Percentiles rank a stretch among this genome's conserved stretches.
Evolutionary conservation across 2,113 vertebrate genomes (phyloP).

Genomic region (Ailuropoda melanoleuca): DNA sequence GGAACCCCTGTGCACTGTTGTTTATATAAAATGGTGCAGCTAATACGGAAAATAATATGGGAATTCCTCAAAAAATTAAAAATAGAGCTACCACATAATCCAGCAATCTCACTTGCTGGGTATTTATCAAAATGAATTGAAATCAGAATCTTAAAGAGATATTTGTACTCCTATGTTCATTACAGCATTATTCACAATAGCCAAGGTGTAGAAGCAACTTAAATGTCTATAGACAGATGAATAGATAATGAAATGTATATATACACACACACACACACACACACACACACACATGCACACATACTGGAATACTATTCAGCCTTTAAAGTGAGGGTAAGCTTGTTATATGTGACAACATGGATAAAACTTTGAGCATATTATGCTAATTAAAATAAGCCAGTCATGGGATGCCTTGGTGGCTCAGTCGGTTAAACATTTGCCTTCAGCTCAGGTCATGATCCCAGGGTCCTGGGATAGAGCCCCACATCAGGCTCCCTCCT

Average conservation of each 20-base stretch:
- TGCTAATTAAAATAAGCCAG: background rate
- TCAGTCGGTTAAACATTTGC: background rate
- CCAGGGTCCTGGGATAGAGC: background rate
- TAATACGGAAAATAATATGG: background rate
- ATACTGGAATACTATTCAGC: background rate
- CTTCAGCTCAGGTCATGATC: background rate
- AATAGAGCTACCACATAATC: background rate
- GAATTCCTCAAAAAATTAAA: background rate
- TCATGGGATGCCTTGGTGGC: background rate
- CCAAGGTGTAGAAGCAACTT: background rate
- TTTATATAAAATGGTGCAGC: background rate
- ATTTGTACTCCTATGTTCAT: background rate
- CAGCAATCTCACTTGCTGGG: background rate
- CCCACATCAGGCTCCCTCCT: background rate
- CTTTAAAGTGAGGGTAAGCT: background rate
- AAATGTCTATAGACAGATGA: background rate
- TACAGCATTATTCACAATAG: background rate
- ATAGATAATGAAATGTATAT: background rate
- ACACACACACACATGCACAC: background rate
- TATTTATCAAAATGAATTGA: background rate
- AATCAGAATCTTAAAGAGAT: background rate
- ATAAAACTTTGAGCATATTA: background rate
- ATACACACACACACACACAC: too few species aligned
- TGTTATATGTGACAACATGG: background rate
- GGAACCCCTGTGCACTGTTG: background rate